Evolutionary conservation across 2,113 vertebrate genomes (phyloP).

Genomic region (Pristiophorus japonicus): DNA sequence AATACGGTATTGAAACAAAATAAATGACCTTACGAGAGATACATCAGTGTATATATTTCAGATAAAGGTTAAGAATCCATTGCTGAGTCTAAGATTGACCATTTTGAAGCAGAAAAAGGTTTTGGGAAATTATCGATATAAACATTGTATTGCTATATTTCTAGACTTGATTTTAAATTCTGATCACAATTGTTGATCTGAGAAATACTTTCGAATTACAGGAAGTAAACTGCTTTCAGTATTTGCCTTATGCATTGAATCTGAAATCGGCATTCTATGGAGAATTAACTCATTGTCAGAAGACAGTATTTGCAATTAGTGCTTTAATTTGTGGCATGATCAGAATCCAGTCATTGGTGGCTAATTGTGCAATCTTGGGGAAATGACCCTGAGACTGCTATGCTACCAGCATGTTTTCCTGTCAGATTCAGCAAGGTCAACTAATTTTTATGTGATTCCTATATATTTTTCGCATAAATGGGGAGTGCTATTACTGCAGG

Average conservation of each 20-base stretch:
- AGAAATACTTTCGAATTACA: background rate
- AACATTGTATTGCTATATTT: background rate
- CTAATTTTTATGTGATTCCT: background rate
- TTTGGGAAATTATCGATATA: background rate
- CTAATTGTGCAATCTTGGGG: background rate
- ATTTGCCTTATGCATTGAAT: background rate
- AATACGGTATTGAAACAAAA: too few relatives aligned
- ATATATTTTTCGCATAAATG: background rate
- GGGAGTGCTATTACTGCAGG: background rate
- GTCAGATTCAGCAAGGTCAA: background rate
- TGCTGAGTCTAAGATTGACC: background rate
- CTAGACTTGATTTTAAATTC: background rate
- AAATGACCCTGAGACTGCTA: background rate
- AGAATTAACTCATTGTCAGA: background rate
- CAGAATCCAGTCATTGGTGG: slow-evolving; percentile 13
- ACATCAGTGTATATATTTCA: background rate
- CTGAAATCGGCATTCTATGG: background rate
- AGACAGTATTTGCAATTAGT: background rate
- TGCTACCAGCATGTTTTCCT: background rate
- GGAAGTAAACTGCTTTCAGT: background rate
- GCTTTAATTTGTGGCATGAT: background rate
- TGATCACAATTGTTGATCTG: background rate
- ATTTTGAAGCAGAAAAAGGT: background rate
- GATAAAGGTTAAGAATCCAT: background rate
- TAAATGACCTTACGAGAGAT: background rate